Evolutionary conservation across 37 sponge, comb jelly and placozoan genomes (phyloP).

Genomic region (Aplysina aerophoba): DNA sequence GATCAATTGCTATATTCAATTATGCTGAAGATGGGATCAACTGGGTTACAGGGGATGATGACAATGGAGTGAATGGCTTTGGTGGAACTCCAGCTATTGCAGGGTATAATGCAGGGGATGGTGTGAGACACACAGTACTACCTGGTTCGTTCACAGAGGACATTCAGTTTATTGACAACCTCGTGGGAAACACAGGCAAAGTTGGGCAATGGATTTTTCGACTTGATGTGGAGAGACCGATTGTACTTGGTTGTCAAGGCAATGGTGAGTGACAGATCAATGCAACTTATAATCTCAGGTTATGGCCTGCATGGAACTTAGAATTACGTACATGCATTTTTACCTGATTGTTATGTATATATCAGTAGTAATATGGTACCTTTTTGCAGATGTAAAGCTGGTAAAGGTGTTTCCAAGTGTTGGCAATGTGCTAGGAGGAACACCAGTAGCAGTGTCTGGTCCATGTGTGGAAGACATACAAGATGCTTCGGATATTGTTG

Average conservation of each 20-base stretch:
- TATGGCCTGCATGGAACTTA: no score
- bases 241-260: not conserved
- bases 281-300: no score
- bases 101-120: not conserved
- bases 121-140: not conserved
- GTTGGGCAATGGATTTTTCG: constrained; percentile 12
- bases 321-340: no score
- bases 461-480: not conserved
- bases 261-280: no score
- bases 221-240: not conserved
- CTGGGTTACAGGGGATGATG: constrained; percentile 26
- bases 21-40: constrained; percentile 18
- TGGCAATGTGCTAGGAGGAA: constrained; percentile 13
- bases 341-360: no score
- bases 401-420: not conserved
- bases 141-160: constrained; percentile 20
- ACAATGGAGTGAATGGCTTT: not conserved
- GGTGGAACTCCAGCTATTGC: not conserved
- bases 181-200: constrained; percentile 1
- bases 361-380: not conserved
- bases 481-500: not conserved
- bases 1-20: constrained; percentile 16
- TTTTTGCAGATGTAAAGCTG: not conserved
- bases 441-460: constrained; percentile 25
- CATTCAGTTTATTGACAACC: not conserved